Conservation (phyloP, 2,113 vertebrate species). For the Rhegmatorhina hoffmannsi region DNA sequence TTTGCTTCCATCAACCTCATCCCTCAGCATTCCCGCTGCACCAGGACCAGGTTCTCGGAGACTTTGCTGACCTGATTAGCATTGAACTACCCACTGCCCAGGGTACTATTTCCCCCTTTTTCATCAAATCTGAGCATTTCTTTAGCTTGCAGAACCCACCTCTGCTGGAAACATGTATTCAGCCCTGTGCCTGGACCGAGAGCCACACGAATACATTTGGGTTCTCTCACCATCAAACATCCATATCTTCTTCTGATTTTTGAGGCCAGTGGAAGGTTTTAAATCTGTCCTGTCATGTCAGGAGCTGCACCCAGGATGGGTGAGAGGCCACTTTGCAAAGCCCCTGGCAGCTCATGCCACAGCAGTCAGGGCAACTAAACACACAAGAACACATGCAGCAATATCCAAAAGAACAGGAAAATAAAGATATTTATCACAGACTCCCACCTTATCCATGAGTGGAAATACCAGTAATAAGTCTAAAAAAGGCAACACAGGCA, state of each 20-base stretch:
- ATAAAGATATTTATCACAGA: background rate
- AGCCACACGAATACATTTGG: rapidly evolving
- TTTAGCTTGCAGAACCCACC: background rate
- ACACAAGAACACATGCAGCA: rapidly evolving
- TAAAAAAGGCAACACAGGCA: background rate
- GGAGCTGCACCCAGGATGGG: background rate
- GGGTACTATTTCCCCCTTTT: background rate
- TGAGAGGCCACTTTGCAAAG: background rate
- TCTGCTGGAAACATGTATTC: background rate
- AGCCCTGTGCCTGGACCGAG: background rate
- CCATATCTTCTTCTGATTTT: background rate
- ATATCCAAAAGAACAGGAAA: background rate
- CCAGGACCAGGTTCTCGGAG: rapidly evolving
- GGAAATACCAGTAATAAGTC: background rate
- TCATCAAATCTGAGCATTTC: background rate
- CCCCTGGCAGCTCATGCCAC: background rate
- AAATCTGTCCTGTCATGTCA: background rate
- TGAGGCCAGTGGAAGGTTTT: background rate
- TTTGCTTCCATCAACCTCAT: background rate
- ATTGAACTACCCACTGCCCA: rapidly evolving
- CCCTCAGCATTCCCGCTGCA: background rate
- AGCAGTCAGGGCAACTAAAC: background rate
- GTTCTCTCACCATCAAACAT: background rate
- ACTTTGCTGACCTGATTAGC: background rate
- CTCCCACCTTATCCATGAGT: background rate